Evolutionary conservation across 1,140 invertebrate species (phyloP).

Genomic region (Drosophila ogumai): DNA sequence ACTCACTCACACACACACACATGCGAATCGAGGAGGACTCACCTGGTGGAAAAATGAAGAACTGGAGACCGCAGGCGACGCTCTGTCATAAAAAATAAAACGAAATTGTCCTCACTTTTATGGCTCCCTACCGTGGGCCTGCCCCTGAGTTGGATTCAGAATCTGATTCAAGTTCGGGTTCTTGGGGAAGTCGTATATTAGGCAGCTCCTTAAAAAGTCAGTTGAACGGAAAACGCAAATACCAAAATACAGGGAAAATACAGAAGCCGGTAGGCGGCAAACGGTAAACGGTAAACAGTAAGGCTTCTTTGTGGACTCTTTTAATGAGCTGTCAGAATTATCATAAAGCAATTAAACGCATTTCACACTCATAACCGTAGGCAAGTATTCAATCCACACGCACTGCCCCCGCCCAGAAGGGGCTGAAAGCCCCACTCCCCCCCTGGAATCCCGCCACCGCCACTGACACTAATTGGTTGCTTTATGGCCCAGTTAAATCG

Average conservation of each 20-base stretch:
- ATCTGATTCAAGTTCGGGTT: slow-evolving; percentile 7
- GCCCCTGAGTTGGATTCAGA: slow-evolving; percentile 13
- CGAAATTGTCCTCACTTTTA: slow-evolving; percentile 80
- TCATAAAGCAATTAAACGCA: slow-evolving; percentile 82
- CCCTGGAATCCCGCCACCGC: slow-evolving; percentile 26
- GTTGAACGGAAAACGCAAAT: slow-evolving; percentile 61
- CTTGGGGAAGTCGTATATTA: slow-evolving; percentile 67
- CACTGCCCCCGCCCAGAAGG: slow-evolving; percentile 24
- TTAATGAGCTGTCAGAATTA: slow-evolving; percentile 80
- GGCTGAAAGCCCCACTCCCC: slow-evolving; percentile 7
- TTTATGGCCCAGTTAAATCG: slow-evolving; percentile 82
- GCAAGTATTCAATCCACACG: slow-evolving; percentile 55
- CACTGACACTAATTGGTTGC: slow-evolving; percentile 84
- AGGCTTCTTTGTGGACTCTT: slow-evolving; percentile 42
- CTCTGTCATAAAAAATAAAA: slow-evolving; percentile 78
- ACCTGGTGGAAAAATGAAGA: slow-evolving; percentile 38
- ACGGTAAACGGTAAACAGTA: slow-evolving; percentile 33
- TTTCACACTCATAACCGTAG: slow-evolving; percentile 58
- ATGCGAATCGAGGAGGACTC: slow-evolving; percentile 53
- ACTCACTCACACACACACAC: slow-evolving; percentile 29
- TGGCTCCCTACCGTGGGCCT: slow-evolving; percentile 54
- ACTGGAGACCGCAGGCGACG: slow-evolving; percentile 62
- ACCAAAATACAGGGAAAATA: not conserved
- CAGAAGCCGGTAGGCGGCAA: slow-evolving; percentile 23
- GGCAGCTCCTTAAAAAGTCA: slow-evolving; percentile 75